A percentile compares a stretch with the other conserved stretches of the same genome.
Evolutionary conservation across 2,888 invertebrate genomes (phyloP).

Genomic region (Drosophila seclusa): DNA sequence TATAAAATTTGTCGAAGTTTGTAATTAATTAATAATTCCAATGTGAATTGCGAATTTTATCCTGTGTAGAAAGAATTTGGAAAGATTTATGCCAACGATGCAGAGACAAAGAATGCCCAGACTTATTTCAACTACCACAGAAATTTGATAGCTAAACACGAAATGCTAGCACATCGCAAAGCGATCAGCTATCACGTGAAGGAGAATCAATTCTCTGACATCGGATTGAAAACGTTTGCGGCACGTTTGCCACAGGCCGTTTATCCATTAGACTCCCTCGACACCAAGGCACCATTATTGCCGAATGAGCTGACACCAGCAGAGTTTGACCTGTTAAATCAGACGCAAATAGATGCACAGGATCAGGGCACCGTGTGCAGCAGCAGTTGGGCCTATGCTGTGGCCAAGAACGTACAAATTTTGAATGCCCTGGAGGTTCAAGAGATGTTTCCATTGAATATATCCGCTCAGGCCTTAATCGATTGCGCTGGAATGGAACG

Average conservation of each 20-base stretch:
- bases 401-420: constrained; percentile 66
- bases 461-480: constrained; percentile 94
- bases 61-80: rapidly evolving
- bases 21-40: background rate
- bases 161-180: constrained; percentile 43
- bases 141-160: constrained; percentile 60
- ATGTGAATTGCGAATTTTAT: background rate
- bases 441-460: rapidly evolving
- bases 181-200: constrained; percentile 53
- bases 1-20: background rate
- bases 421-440: constrained; percentile 37
- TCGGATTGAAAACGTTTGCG: constrained; percentile 63
- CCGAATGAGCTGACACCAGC: constrained; percentile 4
- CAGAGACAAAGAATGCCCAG: constrained; percentile 51
- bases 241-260: constrained; percentile 60
- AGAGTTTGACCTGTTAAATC: constrained; percentile 37
- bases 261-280: constrained; percentile 10
- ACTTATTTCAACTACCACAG: constrained; percentile 70
- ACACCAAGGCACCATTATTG: constrained; percentile 7
- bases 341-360: constrained; percentile 20
- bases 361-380: constrained; percentile 73
- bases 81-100: constrained; percentile 13
- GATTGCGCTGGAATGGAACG: constrained; percentile 88
- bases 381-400: constrained; percentile 79
- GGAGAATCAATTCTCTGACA: constrained; percentile 74